phyloP scores from a whole-genome alignment of 2,888 invertebrate species.

The Thyatira batis region DNA sequence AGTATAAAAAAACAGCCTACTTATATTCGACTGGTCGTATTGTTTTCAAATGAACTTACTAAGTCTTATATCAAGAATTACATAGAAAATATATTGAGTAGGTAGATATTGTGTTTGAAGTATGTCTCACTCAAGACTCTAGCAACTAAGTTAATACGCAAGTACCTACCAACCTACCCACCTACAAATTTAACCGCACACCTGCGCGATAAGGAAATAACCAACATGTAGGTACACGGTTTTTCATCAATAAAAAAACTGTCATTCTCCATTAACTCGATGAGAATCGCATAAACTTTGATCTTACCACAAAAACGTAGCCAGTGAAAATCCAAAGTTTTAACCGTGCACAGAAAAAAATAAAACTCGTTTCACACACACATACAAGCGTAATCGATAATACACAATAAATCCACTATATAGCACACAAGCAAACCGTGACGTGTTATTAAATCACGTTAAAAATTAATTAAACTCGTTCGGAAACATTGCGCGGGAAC shows the following conservation, averaged over 20 bases:
- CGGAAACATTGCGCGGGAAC: conserved; percentile 56
- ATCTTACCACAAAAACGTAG: conserved; percentile 69
- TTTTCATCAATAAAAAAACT: not conserved
- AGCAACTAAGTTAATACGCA: not conserved
- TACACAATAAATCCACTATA: conserved; percentile 47
- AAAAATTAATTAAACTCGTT: conserved; percentile 15
- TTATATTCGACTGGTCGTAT: too few relatives aligned
- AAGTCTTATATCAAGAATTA: too few relatives aligned
- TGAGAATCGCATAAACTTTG: conserved; percentile 25
- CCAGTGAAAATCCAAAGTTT: conserved; percentile 62
- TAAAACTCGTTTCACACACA: conserved; percentile 65
- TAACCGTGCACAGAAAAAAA: conserved; percentile 53
- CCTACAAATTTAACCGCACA: not conserved
- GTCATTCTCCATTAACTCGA: not conserved
- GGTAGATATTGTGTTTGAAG: not conserved
- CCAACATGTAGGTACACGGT: not conserved
- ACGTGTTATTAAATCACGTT: conserved; percentile 51
- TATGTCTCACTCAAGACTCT: not conserved
- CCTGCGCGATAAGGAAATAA: conserved; percentile 3
- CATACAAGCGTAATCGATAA: conserved; percentile 43
- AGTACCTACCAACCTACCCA: not conserved
- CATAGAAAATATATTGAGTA: too few relatives aligned
- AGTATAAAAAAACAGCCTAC: not conserved
- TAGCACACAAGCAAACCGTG: conserved; percentile 43
- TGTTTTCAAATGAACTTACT: too few relatives aligned